phyloP scores from a whole-genome alignment of 2,113 vertebrate genomes.

The Otocyon megalotis region DNA sequence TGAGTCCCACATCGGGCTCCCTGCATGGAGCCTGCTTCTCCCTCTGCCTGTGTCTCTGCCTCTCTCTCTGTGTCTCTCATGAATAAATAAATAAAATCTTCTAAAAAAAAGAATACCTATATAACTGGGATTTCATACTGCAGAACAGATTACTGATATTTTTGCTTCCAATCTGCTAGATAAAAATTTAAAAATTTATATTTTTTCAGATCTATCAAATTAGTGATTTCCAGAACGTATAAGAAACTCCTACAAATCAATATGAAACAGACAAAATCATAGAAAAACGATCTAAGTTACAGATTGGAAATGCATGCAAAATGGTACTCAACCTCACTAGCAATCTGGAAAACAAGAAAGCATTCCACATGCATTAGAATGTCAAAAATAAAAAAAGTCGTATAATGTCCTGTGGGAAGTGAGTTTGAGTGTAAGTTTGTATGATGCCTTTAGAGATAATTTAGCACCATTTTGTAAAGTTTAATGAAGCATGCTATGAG shows the following conservation, averaged over 20 bases:
- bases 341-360: slow-evolving; percentile 26
- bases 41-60: too few species aligned
- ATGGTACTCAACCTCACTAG: neutral
- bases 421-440: neutral
- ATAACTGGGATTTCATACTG: neutral
- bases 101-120: neutral
- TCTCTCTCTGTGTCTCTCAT: too few species aligned
- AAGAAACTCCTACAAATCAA: slow-evolving; percentile 26
- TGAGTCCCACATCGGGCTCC: too few species aligned
- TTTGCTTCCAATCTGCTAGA: slow-evolving; percentile 4
- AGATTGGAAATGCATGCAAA: slow-evolving; percentile 44
- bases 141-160: slow-evolving; percentile 26
- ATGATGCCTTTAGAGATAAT: neutral
- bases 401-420: neutral
- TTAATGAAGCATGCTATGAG: neutral
- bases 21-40: too few species aligned
- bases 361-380: neutral
- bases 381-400: slow-evolving; percentile 11
- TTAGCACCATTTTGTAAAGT: slow-evolving; percentile 52
- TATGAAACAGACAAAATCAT: neutral
- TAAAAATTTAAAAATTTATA: slow-evolving; percentile 36
- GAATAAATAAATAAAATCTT: too few species aligned
- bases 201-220: neutral
- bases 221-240: slow-evolving; percentile 9
- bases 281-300: slow-evolving; percentile 14